Conservation (phyloP, 2,888 invertebrate genomes). For the Spatulosminthurus flaviceps region DNA sequence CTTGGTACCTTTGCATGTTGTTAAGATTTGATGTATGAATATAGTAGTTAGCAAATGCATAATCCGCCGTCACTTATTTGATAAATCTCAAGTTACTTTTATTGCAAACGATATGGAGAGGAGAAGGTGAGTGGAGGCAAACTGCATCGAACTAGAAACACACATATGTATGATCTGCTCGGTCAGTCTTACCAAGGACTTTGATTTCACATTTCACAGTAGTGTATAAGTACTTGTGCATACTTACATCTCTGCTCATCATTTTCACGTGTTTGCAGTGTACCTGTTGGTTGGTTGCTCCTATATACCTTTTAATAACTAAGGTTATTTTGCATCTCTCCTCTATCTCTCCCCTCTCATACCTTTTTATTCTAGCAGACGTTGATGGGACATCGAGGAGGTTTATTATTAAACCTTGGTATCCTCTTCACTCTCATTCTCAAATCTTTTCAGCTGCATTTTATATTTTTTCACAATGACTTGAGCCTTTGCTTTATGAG, state of each 20-base stretch:
- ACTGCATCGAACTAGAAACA: slow-evolving; percentile 26
- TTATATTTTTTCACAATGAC: no score
- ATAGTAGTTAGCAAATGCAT: neutral
- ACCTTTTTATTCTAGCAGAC: neutral
- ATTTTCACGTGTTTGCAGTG: neutral
- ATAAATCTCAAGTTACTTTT: neutral
- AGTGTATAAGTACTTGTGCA: neutral
- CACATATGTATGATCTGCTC: slow-evolving; percentile 7
- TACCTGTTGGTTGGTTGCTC: neutral
- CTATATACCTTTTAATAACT: neutral
- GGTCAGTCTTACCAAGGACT: slow-evolving; percentile 13
- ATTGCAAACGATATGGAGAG: no score
- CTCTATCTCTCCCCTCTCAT: neutral
- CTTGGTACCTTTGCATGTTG: no score
- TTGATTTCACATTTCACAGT: neutral
- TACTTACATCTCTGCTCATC: neutral
- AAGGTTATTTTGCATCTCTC: neutral
- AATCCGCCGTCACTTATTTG: neutral
- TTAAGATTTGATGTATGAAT: neutral
- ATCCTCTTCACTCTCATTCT: neutral
- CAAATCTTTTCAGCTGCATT: neutral
- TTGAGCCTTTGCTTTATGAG: no score
- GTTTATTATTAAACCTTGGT: neutral
- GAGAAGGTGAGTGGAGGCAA: slow-evolving; percentile 12
- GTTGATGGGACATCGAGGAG: neutral